Base-by-base conservation (phyloP, 2,113 vertebrate species). In the Vicugna pacos region DNA sequence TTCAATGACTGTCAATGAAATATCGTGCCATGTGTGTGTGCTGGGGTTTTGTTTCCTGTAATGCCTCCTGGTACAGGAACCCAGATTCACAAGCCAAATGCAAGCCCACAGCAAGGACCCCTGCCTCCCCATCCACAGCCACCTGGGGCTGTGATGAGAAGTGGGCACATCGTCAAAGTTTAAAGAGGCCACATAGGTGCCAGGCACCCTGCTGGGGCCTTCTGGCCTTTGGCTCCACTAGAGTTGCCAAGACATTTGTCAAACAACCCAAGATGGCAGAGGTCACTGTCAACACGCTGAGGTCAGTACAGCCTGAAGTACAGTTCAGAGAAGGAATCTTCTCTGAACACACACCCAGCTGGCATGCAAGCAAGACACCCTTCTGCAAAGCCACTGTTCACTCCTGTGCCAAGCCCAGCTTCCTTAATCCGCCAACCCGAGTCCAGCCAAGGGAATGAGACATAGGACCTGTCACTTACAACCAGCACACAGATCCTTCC, bases 371-470 rank as follows among this genome's bases (percentile, higher is more conserved):
- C 10, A 84, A 50, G 67, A 58, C 17, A 75, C 24, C 46, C 35
- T 38, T 26, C 48, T 60, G 48, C 38, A 69, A 26, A 93, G 50
- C 42, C 70, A 70, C 20, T 35, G 19, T 32, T 42, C 3, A 11
- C 11, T 80, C 3, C 42, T 62, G 20, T 65, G 70, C 54, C 67
- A 84, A 62, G 38, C 22, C 48, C 10, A 28, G 14, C 35, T 72
- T 73, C 22, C n/a, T 56, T 48, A 42, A 30, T 19, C 58, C 81
- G 42, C n/a, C 76, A 89, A 6, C 24, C n/a, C 30, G 14, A 56
- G 50, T 50, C 28, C 30, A 96, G 35, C 50, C 86, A 89, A 93
- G 32, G 46, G 42, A 80, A 75, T 5, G 20, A 88, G 58, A 32
- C 14, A 3, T 26, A 75, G 35, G 35, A 7, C 35, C 54, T 52